phyloP scores from a whole-genome alignment of 2,797 vertebrate genomes.

The Characodon lateralis region DNA sequence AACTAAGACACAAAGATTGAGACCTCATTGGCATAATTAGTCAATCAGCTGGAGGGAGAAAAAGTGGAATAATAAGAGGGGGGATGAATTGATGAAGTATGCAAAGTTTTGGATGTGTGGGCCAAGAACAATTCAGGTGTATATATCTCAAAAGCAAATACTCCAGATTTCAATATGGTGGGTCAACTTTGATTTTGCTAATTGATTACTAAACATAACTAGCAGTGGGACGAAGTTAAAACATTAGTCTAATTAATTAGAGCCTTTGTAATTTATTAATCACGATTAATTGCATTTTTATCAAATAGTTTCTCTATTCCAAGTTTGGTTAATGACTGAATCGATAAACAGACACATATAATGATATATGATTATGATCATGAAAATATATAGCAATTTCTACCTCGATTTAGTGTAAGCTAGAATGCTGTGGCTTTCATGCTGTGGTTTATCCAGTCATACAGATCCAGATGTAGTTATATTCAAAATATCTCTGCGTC shows the following conservation, averaged over 20 bases:
- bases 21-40: background rate
- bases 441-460: background rate
- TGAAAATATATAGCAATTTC: background rate
- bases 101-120: background rate
- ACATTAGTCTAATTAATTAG: background rate
- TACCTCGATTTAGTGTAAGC: background rate
- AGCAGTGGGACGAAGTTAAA: too few relatives aligned
- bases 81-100: background rate
- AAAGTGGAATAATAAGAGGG: background rate
- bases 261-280: background rate
- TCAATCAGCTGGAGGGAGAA: background rate
- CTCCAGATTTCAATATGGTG: too few relatives aligned
- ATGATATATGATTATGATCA: background rate
- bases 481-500: background rate
- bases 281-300: background rate
- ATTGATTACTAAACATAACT: background rate
- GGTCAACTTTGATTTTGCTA: too few relatives aligned
- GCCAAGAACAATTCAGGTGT: background rate
- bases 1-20: constrained; percentile 16
- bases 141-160: too few relatives aligned
- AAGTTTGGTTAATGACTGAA: background rate
- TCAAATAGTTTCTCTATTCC: background rate
- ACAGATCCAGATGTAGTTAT: background rate
- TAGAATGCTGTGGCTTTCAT: background rate
- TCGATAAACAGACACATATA: background rate